Conservation (phyloP, 1,140 invertebrate species). For the Dolichoris vasculosae region DNA sequence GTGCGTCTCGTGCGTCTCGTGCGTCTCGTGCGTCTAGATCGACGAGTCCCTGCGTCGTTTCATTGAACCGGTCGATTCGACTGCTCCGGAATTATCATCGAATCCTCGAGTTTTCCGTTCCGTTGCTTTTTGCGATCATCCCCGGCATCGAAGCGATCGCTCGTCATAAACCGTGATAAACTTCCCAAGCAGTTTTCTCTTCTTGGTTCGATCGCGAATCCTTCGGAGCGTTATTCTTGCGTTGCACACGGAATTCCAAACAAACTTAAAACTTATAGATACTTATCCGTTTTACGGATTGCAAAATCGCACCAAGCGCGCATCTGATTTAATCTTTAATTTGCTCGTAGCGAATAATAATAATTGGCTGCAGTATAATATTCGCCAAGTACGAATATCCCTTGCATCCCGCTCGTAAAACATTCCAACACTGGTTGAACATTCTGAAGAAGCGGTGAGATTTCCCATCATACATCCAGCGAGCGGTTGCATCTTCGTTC, state of each 20-base stretch:
- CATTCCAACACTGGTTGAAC: background rate
- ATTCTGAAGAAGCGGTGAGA: background rate
- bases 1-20: background rate
- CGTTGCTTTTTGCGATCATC: too few species aligned
- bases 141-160: too few species aligned
- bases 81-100: background rate
- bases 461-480: background rate
- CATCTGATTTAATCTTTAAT: constrained; percentile 1
- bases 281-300: background rate
- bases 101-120: too few species aligned
- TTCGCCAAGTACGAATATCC: background rate
- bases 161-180: too few species aligned
- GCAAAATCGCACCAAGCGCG: background rate
- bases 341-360: background rate
- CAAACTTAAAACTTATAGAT: background rate
- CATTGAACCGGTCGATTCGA: too few species aligned
- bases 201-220: too few species aligned
- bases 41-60: background rate
- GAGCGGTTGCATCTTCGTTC: background rate
- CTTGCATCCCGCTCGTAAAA: background rate
- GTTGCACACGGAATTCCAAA: too few species aligned
- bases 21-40: background rate
- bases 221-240: too few species aligned
- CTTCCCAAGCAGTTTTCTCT: background rate
- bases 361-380: background rate